These are phyloP conservation scores for Metaphire vulgaris DNA, from an alignment of 1,140 invertebrate genomes.

Conservation along the genomic window DNA sequence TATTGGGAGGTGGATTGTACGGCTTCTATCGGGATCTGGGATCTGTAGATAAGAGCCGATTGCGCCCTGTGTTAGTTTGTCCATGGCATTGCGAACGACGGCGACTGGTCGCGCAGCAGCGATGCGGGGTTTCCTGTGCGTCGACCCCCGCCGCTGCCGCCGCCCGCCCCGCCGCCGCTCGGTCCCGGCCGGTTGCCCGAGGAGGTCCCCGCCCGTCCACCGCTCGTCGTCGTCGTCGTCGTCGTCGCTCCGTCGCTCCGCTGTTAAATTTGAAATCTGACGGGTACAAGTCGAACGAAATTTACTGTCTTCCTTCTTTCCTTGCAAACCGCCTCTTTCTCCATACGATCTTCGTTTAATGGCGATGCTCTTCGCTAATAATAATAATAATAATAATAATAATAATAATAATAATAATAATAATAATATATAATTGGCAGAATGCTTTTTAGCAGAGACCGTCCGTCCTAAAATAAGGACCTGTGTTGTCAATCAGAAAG, in stretches of 20 bases:
- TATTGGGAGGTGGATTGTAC: slow-evolving; percentile 15
- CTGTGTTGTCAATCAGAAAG: no score
- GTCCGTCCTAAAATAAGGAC: no score
- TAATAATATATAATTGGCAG: no score
- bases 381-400: no score
- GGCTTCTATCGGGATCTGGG: slow-evolving; percentile 10
- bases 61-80: slow-evolving; percentile 7
- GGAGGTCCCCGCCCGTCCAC: neutral
- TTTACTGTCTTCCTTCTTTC: neutral
- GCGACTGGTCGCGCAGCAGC: neutral
- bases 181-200: neutral
- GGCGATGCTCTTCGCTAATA: no score
- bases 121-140: neutral
- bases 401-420: no score
- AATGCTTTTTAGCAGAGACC: no score
- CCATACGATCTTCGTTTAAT: no score
- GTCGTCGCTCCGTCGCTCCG: slow-evolving; percentile 1
- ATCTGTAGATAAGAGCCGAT: slow-evolving; percentile 15
- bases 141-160: neutral
- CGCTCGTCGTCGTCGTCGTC: neutral
- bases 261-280: slow-evolving; percentile 1
- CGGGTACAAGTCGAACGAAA: neutral
- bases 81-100: neutral
- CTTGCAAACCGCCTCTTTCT: no score
- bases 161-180: neutral